These are phyloP conservation scores for Caenorhabditis becei DNA, from an alignment of 2,888 invertebrate species.

Conservation along the genomic window DNA sequence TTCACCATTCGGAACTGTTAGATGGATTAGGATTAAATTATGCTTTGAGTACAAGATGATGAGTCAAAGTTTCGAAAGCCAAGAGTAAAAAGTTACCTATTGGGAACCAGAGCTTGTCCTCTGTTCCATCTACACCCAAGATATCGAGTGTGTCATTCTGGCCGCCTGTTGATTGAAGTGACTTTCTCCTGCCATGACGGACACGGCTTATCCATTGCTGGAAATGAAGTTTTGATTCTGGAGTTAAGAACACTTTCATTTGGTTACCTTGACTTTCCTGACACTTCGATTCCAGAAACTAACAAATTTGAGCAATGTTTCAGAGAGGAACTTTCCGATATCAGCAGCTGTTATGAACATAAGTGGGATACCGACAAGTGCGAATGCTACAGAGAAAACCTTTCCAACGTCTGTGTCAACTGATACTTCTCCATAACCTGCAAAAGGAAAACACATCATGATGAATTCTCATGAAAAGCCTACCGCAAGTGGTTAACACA, in stretches of 20 bases:
- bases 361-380: constrained; percentile 81
- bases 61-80: no score
- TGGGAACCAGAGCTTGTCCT: constrained; percentile 82
- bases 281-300: constrained; percentile 78
- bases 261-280: constrained; percentile 74
- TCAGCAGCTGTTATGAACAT: constrained; percentile 82
- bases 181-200: constrained; percentile 77
- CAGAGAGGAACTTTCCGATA: constrained; percentile 82
- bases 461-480: not conserved
- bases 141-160: constrained; percentile 76
- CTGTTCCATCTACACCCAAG: constrained; percentile 77
- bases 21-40: no score
- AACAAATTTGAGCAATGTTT: constrained; percentile 80
- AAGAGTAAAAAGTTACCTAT: constrained; percentile 70
- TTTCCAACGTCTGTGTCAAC: constrained; percentile 81
- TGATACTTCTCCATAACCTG: constrained; percentile 82
- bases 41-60: no score
- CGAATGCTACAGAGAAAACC: constrained; percentile 81
- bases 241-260: no score
- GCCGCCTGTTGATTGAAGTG: constrained; percentile 77
- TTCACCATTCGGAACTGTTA: constrained; percentile 67
- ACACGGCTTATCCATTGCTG: constrained; percentile 75
- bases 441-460: constrained; percentile 12
- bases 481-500: constrained; percentile 82
- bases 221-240: not conserved